Conservation (phyloP, 2,113 vertebrate genomes). For the Indri indri region DNA sequence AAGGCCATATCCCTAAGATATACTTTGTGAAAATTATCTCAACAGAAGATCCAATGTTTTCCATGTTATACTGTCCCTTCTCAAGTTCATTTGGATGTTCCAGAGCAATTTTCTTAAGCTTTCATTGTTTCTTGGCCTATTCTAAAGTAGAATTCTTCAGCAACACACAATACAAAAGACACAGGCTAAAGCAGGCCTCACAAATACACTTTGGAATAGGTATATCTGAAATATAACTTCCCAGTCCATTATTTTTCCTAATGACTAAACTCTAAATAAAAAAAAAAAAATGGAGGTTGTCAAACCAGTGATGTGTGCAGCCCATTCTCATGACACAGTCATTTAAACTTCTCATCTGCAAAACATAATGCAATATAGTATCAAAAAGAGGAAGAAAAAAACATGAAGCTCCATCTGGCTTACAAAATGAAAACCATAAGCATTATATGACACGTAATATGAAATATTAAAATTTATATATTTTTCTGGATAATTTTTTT, state of each 20-base stretch:
- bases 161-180: not conserved
- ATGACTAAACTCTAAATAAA: not conserved
- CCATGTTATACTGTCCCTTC: not conserved
- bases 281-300: not conserved
- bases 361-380: constrained; percentile 52
- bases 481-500: not conserved
- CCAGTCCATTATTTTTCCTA: constrained; percentile 17
- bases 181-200: not conserved
- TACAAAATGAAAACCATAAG: not conserved
- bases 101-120: not conserved
- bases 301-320: not conserved
- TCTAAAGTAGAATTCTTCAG: not conserved
- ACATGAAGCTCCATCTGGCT: not conserved
- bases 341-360: constrained; percentile 60
- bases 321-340: not conserved
- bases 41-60: not conserved
- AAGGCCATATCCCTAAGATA: not conserved
- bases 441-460: not conserved
- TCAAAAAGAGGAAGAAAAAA: not conserved
- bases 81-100: not conserved
- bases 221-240: not conserved
- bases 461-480: not conserved
- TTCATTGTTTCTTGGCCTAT: not conserved
- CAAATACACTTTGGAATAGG: not conserved
- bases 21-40: not conserved